Evolutionary conservation across 1,140 invertebrate genomes (phyloP).

Genomic region (Dolichoris vasculosae): DNA sequence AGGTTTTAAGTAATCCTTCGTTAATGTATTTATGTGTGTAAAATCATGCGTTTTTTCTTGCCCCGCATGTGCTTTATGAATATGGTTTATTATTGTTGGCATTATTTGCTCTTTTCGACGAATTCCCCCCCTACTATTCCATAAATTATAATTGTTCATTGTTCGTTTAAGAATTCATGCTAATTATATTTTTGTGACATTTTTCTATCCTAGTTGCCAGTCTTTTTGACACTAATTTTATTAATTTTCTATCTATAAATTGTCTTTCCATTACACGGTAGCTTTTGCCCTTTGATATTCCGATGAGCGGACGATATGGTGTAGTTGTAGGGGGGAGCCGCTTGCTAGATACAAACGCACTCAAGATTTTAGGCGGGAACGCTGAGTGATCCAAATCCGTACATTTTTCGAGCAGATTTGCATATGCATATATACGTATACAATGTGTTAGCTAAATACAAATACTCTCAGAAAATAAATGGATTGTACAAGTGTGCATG

Average conservation of each 20-base stretch:
- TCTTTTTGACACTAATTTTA: neutral
- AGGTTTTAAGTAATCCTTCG: conserved; percentile 51
- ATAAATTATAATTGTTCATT: neutral
- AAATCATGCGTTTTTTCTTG: neutral
- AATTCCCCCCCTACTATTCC: neutral
- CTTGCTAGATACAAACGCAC: neutral
- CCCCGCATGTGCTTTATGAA: neutral
- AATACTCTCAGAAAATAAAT: conserved; percentile 3
- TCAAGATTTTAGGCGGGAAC: conserved; percentile 42
- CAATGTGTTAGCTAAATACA: neutral
- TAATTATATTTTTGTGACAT: no score
- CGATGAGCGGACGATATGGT: neutral
- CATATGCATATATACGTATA: neutral
- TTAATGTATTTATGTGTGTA: neutral
- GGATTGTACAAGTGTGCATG: neutral
- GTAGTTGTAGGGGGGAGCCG: neutral
- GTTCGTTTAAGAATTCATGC: no score
- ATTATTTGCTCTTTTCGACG: conserved; percentile 12
- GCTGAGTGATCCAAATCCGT: neutral
- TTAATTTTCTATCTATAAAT: neutral
- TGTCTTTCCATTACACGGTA: neutral
- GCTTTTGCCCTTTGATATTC: neutral
- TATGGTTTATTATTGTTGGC: conserved; percentile 49
- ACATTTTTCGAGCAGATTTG: neutral
- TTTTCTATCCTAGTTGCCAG: neutral